Percentiles rank a stretch among this genome's conserved stretches.
Conservation (phyloP, 2,888 invertebrate genomes). For the Spisula subtruncata region DNA sequence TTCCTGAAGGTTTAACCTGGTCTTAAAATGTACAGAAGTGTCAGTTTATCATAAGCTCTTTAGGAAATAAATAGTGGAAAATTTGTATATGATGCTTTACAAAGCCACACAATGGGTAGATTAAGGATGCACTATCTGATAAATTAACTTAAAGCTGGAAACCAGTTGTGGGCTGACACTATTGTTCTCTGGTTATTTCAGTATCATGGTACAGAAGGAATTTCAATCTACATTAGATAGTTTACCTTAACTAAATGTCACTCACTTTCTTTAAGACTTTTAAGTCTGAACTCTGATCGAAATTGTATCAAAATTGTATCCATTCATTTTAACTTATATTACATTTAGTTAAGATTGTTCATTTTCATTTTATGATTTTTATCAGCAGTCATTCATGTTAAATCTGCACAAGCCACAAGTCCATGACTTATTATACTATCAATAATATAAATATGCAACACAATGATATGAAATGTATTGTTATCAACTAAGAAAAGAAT, state of each 20-base stretch:
- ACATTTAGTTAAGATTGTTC: too few relatives aligned
- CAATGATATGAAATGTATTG: too few relatives aligned
- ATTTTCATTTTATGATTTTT: too few relatives aligned
- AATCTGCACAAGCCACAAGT: too few relatives aligned
- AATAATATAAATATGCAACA: too few relatives aligned
- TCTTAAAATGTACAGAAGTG: conserved; percentile 40
- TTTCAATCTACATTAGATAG: conserved; percentile 32
- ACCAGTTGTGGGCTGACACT: conserved; percentile 31
- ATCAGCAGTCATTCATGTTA: too few relatives aligned
- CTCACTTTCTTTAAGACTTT: conserved; percentile 2
- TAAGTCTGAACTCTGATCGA: too few relatives aligned
- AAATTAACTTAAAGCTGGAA: conserved; percentile 35
- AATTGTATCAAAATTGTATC: conserved; percentile 20
- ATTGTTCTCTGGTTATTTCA: neutral
- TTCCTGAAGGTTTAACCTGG: conserved; percentile 35
- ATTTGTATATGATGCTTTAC: conserved; percentile 33
- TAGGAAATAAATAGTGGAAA: conserved; percentile 41
- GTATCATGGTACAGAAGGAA: conserved; percentile 35
- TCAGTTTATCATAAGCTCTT: conserved; percentile 34
- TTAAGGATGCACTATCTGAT: conserved; percentile 27
- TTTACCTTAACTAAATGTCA: neutral
- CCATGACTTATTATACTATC: too few relatives aligned
- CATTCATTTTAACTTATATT: neutral
- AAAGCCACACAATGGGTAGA: conserved; percentile 37
- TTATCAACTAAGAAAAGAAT: too few relatives aligned